Conservation (phyloP, 2,113 vertebrate genomes). For the Cichladusa arquata region DNA sequence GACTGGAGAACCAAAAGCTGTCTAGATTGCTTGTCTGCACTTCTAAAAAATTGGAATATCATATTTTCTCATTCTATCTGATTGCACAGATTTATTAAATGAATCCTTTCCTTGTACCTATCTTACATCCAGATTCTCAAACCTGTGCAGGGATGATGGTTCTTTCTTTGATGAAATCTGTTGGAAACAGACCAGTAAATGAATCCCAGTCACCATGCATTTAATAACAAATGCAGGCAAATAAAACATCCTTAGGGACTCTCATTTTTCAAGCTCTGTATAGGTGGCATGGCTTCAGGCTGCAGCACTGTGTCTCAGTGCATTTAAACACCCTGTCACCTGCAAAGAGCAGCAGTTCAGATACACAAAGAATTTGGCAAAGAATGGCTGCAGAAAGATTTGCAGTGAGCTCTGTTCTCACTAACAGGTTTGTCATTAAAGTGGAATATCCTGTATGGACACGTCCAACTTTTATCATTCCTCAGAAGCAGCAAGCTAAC, state of each 20-base stretch:
- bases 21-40: slow-evolving; percentile 21
- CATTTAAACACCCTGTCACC: not conserved
- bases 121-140: slow-evolving; percentile 10
- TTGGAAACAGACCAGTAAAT: slow-evolving; percentile 13
- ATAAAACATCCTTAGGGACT: not conserved
- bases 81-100: slow-evolving; percentile 36
- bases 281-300: not conserved
- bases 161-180: slow-evolving; percentile 4
- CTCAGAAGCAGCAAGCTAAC: not conserved
- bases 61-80: slow-evolving; percentile 34
- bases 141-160: not conserved
- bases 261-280: not conserved
- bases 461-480: not conserved
- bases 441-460: not conserved
- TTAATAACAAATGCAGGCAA: slow-evolving; percentile 24
- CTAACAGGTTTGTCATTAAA: not conserved
- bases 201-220: not conserved
- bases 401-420: not conserved
- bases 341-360: not conserved
- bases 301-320: not conserved
- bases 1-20: not conserved
- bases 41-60: not conserved
- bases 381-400: not conserved
- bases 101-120: slow-evolving; percentile 10
- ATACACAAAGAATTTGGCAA: not conserved